phyloP scores from a whole-genome alignment of 2,797 vertebrate genomes.

The Propithecus perrieri region DNA sequence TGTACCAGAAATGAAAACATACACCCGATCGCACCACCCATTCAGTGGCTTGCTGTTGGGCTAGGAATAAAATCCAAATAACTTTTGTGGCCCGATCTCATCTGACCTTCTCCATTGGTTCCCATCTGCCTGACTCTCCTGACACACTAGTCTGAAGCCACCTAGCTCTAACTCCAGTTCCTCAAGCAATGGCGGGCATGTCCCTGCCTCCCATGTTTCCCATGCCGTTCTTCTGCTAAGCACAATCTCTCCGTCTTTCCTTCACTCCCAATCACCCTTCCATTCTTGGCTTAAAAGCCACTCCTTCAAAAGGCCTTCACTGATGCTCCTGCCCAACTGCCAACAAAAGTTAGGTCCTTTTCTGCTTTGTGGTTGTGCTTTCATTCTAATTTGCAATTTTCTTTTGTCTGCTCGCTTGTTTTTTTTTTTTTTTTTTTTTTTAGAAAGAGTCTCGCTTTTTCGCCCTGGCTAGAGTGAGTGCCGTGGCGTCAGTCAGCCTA shows the following conservation, averaged over 20 bases:
- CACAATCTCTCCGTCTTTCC: not conserved
- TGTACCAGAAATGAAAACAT: not conserved
- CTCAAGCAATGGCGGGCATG: not conserved
- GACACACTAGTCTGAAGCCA: not conserved
- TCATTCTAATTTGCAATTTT: not conserved
- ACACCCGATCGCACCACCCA: not conserved
- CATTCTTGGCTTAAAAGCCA: not conserved
- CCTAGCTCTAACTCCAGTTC: not conserved
- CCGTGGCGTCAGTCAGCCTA: too few species aligned
- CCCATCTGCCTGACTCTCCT: not conserved
- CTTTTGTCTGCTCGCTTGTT: not conserved
- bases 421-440: not conserved
- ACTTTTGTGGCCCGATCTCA: not conserved
- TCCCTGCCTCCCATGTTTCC: not conserved
- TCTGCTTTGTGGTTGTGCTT: not conserved
- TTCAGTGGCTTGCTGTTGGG: not conserved
- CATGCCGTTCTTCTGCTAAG: not conserved
- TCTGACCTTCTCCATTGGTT: not conserved
- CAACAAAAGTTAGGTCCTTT: not conserved
- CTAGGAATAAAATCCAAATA: not conserved
- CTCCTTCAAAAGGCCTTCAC: not conserved
- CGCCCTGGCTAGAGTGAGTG: too few species aligned
- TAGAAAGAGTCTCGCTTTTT: too few species aligned
- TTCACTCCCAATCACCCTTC: not conserved
- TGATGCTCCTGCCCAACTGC: fast-evolving